A percentile compares a stretch with the other conserved stretches of the same genome.
phyloP scores from a whole-genome alignment of 2,113 vertebrate species.

The Trogon surrucura region DNA sequence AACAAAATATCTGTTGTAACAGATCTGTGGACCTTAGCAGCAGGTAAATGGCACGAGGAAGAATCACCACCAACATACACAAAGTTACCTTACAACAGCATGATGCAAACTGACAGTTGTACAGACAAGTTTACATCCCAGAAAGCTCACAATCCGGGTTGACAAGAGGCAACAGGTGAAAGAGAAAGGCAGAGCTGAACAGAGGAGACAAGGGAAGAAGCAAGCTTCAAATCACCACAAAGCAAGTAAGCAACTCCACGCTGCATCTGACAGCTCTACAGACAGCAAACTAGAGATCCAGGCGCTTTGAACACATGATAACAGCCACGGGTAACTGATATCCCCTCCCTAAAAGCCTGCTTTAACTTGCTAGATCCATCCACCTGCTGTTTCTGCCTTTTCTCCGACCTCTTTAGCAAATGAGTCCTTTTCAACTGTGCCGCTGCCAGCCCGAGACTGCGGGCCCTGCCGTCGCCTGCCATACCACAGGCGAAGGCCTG shows the following conservation, averaged over 20 bases:
- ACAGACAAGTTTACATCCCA: background rate
- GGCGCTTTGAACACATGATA: accelerated
- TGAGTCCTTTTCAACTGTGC: background rate
- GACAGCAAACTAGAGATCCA: too few relatives aligned
- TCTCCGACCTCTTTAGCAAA: background rate
- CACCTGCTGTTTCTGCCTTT: background rate
- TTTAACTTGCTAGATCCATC: accelerated
- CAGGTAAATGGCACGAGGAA: too few relatives aligned
- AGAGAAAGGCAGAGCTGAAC: background rate
- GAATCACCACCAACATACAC: accelerated
- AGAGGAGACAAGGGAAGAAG: background rate
- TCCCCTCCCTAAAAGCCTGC: accelerated
- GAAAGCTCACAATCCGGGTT: background rate
- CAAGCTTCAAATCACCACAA: background rate
- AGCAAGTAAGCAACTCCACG: background rate
- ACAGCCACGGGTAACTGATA: accelerated
- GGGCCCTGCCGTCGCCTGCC: background rate
- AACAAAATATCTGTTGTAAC: accelerated
- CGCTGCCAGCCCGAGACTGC: background rate
- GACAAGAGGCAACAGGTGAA: background rate
- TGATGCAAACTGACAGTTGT: background rate
- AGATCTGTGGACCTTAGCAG: background rate
- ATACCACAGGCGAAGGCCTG: too few relatives aligned
- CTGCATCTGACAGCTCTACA: background rate
- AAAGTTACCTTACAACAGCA: background rate